Percentiles rank a stretch among this genome's conserved stretches.
phyloP scores from a whole-genome alignment of 2,888 invertebrate genomes.

The Orthosia gothica region DNA sequence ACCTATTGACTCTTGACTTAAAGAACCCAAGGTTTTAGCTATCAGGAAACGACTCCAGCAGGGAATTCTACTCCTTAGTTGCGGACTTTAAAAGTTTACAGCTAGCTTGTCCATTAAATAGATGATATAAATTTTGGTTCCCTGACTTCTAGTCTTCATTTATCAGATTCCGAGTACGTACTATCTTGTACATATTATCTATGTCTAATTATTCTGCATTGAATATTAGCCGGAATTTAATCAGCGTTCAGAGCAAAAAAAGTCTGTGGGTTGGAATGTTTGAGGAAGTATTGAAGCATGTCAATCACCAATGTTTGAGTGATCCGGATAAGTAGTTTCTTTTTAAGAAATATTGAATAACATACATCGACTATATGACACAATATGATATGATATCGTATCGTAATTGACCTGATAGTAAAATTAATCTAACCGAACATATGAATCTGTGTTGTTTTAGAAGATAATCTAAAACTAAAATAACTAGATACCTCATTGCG shows the following conservation, averaged over 20 bases:
- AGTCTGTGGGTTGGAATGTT: slow-evolving; percentile 26
- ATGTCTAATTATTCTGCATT: background rate
- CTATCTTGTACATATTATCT: background rate
- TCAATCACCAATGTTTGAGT: slow-evolving; percentile 24
- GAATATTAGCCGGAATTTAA: background rate
- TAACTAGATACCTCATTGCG: background rate
- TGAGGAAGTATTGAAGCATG: slow-evolving; percentile 35
- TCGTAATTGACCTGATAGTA: too few species aligned
- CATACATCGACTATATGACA: background rate
- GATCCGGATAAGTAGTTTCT: background rate
- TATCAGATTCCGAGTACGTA: background rate
- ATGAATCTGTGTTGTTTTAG: slow-evolving; percentile 16
- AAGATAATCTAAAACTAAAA: slow-evolving; percentile 35
- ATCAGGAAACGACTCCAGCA: too few species aligned
- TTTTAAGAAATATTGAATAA: slow-evolving; percentile 5
- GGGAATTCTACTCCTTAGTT: too few species aligned
- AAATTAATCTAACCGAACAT: slow-evolving; percentile 13
- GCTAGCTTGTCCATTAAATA: too few species aligned
- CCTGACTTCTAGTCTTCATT: background rate
- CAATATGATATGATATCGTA: too few species aligned
- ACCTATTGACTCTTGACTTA: too few species aligned
- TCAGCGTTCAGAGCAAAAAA: background rate
- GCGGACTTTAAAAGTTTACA: too few species aligned
- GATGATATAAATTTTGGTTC: background rate
- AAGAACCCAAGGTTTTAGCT: too few species aligned